These are phyloP conservation scores for Takifugu bimaculatus DNA, from an alignment of 2,113 vertebrate species.

Conservation along the genomic window DNA sequence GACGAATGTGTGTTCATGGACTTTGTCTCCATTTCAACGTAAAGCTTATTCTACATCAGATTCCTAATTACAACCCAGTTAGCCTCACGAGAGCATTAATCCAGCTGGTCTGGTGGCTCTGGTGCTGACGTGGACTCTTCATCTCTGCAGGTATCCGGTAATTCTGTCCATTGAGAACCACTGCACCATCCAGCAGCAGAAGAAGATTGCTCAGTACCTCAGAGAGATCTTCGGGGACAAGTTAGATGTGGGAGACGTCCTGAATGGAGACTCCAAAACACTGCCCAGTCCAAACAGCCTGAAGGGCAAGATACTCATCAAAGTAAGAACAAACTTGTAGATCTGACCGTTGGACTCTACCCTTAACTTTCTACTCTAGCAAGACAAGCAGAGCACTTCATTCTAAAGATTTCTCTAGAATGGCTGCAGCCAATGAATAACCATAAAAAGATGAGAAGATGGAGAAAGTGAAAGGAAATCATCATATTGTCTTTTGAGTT, in stretches of 20 bases:
- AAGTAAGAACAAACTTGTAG: constrained; percentile 74
- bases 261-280: constrained; percentile 79
- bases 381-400: constrained; percentile 14
- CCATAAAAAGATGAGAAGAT: constrained; percentile 42
- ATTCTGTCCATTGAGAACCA: constrained; percentile 97
- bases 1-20: too few species aligned
- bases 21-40: too few species aligned
- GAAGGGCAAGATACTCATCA: constrained; percentile 94
- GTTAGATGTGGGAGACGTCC: constrained; percentile 81
- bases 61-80: too few species aligned
- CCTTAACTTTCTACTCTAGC: not conserved
- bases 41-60: too few species aligned
- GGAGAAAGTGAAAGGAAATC: constrained; percentile 9
- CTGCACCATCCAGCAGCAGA: constrained; percentile 92
- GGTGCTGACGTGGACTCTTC: too few species aligned
- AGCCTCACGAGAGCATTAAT: too few species aligned
- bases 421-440: constrained; percentile 34
- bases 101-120: too few species aligned
- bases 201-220: constrained; percentile 93
- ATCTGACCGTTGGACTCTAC: not conserved
- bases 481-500: not conserved
- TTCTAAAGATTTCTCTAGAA: constrained; percentile 20
- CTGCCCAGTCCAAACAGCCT: constrained; percentile 88
- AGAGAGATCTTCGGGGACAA: constrained; percentile 89
- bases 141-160: constrained; percentile 82